These are phyloP conservation scores for Drosophila trichaetosa DNA, from an alignment of 2,888 invertebrate genomes.

Conservation along the genomic window DNA sequence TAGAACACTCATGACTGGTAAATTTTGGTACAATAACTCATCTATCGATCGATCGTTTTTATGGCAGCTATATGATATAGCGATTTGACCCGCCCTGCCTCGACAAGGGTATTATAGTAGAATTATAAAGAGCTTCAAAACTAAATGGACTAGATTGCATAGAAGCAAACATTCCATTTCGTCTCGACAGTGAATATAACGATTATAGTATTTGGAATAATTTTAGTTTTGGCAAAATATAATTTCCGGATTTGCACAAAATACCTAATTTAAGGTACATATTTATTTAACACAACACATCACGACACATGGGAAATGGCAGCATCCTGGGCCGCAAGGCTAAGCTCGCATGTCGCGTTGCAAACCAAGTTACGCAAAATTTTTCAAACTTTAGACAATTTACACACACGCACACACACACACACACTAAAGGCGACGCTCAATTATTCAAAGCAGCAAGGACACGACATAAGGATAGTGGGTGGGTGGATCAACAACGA, in stretches of 20 bases:
- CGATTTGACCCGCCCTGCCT: background rate
- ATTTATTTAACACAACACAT: background rate
- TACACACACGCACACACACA: slow-evolving; percentile 26
- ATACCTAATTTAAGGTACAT: too few relatives aligned
- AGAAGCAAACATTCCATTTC: background rate
- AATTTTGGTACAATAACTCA: background rate
- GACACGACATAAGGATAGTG: slow-evolving; percentile 14
- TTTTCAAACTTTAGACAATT: slow-evolving; percentile 75
- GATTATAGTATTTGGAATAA: background rate
- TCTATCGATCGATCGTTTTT: background rate
- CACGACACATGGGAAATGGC: background rate
- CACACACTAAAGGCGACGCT: slow-evolving; percentile 38
- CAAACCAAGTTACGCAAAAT: slow-evolving; percentile 62
- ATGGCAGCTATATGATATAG: background rate
- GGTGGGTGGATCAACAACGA: slow-evolving; percentile 18
- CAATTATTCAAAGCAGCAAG: slow-evolving; percentile 71
- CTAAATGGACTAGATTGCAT: background rate
- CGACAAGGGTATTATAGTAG: background rate
- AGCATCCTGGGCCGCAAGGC: background rate
- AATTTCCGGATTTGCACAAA: background rate
- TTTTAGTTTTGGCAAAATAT: background rate
- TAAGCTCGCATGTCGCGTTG: slow-evolving; percentile 19
- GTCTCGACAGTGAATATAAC: background rate
- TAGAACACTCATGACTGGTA: background rate
- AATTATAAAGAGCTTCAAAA: background rate